Percentiles rank a stretch among this genome's conserved stretches.
phyloP scores from a whole-genome alignment of 1,140 invertebrate species.

The Dendroctonus valens region DNA sequence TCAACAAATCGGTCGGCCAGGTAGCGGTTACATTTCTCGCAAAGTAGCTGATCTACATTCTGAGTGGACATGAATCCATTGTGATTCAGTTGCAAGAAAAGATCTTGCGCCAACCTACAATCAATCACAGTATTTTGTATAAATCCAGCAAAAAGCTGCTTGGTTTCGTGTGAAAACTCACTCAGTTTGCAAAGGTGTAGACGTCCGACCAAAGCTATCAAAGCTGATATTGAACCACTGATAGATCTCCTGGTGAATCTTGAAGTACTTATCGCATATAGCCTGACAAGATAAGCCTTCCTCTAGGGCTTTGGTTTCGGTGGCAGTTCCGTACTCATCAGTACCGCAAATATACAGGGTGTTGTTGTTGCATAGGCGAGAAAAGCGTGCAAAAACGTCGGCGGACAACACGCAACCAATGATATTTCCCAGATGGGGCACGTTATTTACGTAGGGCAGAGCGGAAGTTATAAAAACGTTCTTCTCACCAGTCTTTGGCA shows the following conservation, averaged over 20 bases:
- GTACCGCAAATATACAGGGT: constrained; percentile 93
- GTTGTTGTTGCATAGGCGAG: constrained; percentile 86
- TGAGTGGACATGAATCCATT: constrained; percentile 83
- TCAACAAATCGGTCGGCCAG: constrained; percentile 89
- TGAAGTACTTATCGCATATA: constrained; percentile 98
- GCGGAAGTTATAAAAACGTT: constrained; percentile 96
- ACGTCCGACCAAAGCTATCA: constrained; percentile 97
- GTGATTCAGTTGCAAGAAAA: constrained; percentile 82
- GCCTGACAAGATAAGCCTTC: constrained; percentile 85
- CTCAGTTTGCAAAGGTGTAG: constrained; percentile 90
- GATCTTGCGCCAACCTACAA: constrained; percentile 78
- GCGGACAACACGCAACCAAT: constrained; percentile 98
- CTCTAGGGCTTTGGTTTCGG: constrained; percentile 96
- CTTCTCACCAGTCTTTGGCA: constrained; percentile 75
- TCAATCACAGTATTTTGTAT: constrained; percentile 21
- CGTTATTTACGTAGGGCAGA: constrained; percentile 98
- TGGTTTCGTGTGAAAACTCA: constrained; percentile 52
- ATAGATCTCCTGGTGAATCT: constrained; percentile 90
- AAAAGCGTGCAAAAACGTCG: constrained; percentile 97
- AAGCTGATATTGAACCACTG: constrained; percentile 98
- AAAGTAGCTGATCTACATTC: constrained; percentile 88
- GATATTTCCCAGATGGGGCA: constrained; percentile 98
- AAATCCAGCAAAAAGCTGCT: background rate
- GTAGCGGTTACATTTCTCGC: constrained; percentile 84
- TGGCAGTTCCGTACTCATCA: constrained; percentile 99